Conservation (phyloP, 2,797 vertebrate species). For the Austrolebias charrua region DNA sequence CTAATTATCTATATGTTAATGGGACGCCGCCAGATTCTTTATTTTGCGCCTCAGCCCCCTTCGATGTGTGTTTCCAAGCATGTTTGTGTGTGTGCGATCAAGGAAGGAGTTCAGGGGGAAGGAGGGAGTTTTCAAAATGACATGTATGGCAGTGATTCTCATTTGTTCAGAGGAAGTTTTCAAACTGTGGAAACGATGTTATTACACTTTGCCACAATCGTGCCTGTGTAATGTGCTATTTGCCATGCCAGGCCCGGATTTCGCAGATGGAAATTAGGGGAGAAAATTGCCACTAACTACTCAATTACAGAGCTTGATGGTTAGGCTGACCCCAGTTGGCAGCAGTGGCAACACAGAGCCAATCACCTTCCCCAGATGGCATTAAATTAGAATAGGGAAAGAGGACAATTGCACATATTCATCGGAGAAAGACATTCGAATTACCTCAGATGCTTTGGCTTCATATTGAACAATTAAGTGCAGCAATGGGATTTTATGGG, state of each 20-base stretch:
- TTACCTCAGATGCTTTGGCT: conserved; percentile 82
- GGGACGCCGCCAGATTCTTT: conserved; percentile 61
- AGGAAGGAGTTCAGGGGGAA: conserved; percentile 29
- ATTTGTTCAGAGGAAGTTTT: conserved; percentile 84
- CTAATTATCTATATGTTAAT: conserved; percentile 79
- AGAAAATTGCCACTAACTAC: conserved; percentile 88
- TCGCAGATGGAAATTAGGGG: conserved; percentile 85
- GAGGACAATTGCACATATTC: conserved; percentile 84
- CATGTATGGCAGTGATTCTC: conserved; percentile 71
- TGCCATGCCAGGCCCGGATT: conserved; percentile 83
- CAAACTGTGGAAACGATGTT: conserved; percentile 83
- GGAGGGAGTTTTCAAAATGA: conserved; percentile 57
- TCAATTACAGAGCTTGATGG: conserved; percentile 86
- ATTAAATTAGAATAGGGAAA: conserved; percentile 84
- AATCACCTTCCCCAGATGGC: conserved; percentile 82
- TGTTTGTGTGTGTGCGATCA: conserved; percentile 47
- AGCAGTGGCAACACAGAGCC: conserved; percentile 82
- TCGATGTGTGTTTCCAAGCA: conserved; percentile 31
- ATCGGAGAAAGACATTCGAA: conserved; percentile 84
- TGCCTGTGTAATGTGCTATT: conserved; percentile 84
- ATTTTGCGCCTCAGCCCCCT: conserved; percentile 44
- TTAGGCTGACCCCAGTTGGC: conserved; percentile 82
- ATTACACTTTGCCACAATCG: conserved; percentile 82
- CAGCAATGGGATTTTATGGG: conserved; percentile 81
- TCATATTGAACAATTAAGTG: conserved; percentile 87